Conservation (phyloP, 2,797 vertebrate species). For the Artibeus jamaicensis region DNA sequence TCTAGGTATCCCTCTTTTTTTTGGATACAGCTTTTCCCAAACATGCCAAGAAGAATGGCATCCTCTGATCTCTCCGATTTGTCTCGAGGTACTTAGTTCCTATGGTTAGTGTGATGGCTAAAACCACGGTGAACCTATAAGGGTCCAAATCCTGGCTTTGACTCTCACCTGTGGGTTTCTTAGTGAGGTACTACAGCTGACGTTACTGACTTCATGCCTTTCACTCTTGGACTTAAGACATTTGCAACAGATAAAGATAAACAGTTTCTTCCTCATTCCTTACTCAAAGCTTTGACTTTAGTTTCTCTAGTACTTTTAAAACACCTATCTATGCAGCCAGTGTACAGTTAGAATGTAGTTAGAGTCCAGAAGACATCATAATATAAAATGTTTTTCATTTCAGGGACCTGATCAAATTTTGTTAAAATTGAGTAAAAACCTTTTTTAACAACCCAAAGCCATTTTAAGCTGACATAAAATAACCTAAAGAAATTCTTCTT, state of each 20-base stretch:
- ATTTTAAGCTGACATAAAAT: slow-evolving; percentile 38
- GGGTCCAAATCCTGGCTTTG: neutral
- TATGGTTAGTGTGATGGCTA: neutral
- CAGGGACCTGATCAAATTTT: neutral
- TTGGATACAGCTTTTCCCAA: neutral
- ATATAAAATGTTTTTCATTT: slow-evolving; percentile 42
- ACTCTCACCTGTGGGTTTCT: neutral
- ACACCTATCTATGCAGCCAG: neutral
- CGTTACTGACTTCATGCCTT: neutral
- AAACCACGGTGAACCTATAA: neutral
- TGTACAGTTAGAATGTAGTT: neutral
- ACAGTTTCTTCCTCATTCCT: neutral
- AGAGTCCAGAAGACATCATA: neutral
- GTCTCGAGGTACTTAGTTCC: neutral
- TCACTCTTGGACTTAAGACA: neutral
- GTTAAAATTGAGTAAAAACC: slow-evolving; percentile 25
- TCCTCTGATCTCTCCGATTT: neutral
- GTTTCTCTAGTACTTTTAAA: neutral
- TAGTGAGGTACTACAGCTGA: neutral
- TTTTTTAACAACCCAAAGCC: neutral
- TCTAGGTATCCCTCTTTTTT: neutral
- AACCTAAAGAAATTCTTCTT: neutral
- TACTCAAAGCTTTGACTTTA: neutral
- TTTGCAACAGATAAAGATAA: neutral
- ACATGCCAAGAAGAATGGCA: neutral